Evolutionary conservation across 2,797 vertebrate genomes (phyloP), one percentile per base, ranked within the genome.

Genomic region (Eleutherodactylus coqui): DNA sequence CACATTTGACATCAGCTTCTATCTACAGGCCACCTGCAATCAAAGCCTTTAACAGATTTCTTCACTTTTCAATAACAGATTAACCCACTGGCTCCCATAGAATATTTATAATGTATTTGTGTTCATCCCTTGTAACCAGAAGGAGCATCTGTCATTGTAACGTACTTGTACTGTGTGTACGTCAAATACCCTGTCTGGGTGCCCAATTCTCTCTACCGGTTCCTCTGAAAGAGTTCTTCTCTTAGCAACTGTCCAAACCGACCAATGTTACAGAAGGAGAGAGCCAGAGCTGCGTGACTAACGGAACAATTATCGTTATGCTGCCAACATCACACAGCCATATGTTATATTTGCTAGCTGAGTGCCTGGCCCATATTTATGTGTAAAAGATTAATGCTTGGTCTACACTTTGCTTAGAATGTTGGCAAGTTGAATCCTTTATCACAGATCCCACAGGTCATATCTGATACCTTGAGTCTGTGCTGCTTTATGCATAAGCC

Each of bases 311-410:
- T 84, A 87, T 87, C 34, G 21, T 75, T 79, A 76, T 27, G 41
- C 86, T 87, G 86, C 86, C 86, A 87, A 87, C 86, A 84, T 84
- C 82, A 75, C 67, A 87, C 55, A 79, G 86, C 86, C 86, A 87
- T 87, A 87, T 87, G 86, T 80, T 84, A 87, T 72, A 83, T 70
- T 79, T 72, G 45, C 45, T 84, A 84, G 86, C 67, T 80, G 82
- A 84, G 55, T 87, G 75, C 82, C 69, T 77, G 79, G 76, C 79
- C 79, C 79, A 83, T 80, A 84, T 84, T 84, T 75, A 79, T 83
- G 76, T 80, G 76, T 87, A 87, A 84, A 87, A 87, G 86, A 87
- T 87, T 84, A 79, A 87, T 87, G 86, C 82, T 58, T 84, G 76
- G 75, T 75, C 86, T 87, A 84, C 64, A 84, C 69, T 84, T 87